These are phyloP conservation scores for Hemicrepidius hirtus DNA, from an alignment of 2,888 invertebrate species.

Conservation along the genomic window DNA sequence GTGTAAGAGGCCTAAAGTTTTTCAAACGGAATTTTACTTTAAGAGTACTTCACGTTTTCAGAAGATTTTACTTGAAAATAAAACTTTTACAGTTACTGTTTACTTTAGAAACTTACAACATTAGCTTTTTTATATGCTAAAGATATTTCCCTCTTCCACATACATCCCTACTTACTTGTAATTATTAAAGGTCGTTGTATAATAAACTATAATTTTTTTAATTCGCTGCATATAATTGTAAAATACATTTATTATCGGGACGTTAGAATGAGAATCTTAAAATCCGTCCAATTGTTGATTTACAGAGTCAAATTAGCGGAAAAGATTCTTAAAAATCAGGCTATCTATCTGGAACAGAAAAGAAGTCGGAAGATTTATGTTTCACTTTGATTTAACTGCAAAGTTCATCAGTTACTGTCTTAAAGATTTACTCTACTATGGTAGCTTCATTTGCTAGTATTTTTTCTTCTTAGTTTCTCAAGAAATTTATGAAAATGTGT, in stretches of 20 bases:
- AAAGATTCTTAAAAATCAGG: conserved; percentile 38
- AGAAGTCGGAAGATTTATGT: conserved; percentile 40
- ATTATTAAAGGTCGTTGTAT: too few relatives aligned
- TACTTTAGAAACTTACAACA: too few relatives aligned
- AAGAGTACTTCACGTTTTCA: too few relatives aligned
- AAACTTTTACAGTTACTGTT: too few relatives aligned
- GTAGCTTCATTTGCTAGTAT: conserved; percentile 46
- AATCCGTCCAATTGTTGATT: conserved; percentile 30
- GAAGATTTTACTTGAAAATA: too few relatives aligned
- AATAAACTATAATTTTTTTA: too few relatives aligned
- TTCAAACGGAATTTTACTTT: too few relatives aligned
- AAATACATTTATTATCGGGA: not conserved
- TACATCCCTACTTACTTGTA: too few relatives aligned
- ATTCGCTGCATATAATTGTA: too few relatives aligned
- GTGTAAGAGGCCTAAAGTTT: too few relatives aligned
- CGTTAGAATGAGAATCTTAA: not conserved
- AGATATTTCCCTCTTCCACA: too few relatives aligned
- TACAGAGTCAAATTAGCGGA: conserved; percentile 37
- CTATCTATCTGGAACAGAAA: conserved; percentile 34
- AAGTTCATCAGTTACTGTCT: conserved; percentile 53
- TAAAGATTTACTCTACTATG: conserved; percentile 49
- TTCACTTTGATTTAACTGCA: conserved; percentile 52
- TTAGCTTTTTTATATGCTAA: too few relatives aligned
- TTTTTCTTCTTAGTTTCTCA: conserved; percentile 14
- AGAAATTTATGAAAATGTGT: conserved; percentile 2